Conservation (phyloP, 2,888 invertebrate species). For the Chrysotoxum bicinctum region DNA sequence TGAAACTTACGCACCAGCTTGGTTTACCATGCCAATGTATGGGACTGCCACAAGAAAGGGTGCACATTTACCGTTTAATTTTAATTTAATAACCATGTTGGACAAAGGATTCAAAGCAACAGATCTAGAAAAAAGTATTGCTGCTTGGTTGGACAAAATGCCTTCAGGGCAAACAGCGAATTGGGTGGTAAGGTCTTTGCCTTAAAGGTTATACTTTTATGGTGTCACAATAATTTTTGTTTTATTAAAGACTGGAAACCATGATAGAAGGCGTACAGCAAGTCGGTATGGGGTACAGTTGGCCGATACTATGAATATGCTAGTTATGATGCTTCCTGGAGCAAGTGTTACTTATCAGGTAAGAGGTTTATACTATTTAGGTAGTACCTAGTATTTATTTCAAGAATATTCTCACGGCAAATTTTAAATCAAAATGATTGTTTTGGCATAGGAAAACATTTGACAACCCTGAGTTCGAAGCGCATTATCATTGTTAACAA, state of each 20-base stretch:
- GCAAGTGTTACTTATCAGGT: conserved; percentile 85
- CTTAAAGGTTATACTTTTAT: neutral
- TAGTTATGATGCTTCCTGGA: conserved; percentile 85
- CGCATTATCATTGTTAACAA: too few species aligned
- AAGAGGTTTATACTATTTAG: neutral
- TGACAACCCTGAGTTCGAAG: too few species aligned
- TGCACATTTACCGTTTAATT: conserved; percentile 85
- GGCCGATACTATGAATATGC: conserved; percentile 90
- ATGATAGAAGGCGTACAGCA: conserved; percentile 85
- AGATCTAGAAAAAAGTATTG: conserved; percentile 82
- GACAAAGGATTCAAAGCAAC: conserved; percentile 82
- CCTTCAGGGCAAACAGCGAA: conserved; percentile 83
- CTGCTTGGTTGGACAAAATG: conserved; percentile 83
- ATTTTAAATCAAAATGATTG: too few species aligned
- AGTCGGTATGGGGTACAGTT: conserved; percentile 85
- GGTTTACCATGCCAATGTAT: conserved; percentile 79
- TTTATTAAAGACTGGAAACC: conserved; percentile 84
- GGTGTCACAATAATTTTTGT: neutral
- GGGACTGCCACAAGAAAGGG: conserved; percentile 82
- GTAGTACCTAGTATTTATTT: neutral
- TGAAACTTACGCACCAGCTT: too few species aligned
- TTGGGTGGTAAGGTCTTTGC: conserved; percentile 85
- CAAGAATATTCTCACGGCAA: neutral
- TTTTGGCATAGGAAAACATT: too few species aligned
- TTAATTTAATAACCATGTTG: conserved; percentile 83